Base-by-base conservation (phyloP, 2,888 invertebrate species). In the Brenthis ino region DNA sequence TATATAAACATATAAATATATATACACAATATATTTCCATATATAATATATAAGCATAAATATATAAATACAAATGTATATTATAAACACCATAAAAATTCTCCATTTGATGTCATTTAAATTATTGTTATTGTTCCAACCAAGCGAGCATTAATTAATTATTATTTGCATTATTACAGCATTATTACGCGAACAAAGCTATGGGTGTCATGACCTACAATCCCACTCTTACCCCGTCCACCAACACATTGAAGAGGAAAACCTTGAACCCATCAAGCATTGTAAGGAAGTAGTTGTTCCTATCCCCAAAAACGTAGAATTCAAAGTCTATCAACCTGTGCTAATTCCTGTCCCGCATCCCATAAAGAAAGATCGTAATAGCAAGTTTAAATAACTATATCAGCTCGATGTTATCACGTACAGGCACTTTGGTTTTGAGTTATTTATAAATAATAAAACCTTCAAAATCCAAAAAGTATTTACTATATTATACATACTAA, bases 271-370 rank as follows among this genome's bases (percentile, higher is more conserved):
- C 0, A 94, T 95, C 51, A 95, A 95, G 60, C 94, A 95, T 69
- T 95, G 95, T 80, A 95, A 95, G 80, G 95, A 95, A 79, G 89
- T 95, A 1, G 94, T 95, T 0, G 93, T 96, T 14, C 95, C 96
- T 13, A 86, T 94, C 4, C 94, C 90, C 0, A 94, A 95, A 65
- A 95, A 95, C 68, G 89, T 94, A 43, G 94, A 94, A 70, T 94
- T 95, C 75, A 93, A 94, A 80, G 82, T 94, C 6, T 86, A 94
- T 43, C 94, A 94, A 64, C 94, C 94, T 0, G 78, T 95, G 0
- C 80, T 94, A 0, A 93, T 95, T 0, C 94, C 94, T 0, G 93
- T 94, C 0, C 94, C 94, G 0, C 95, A 95, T 73, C 95, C 95
- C 37, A 37, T 37, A 37, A 6, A 37, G 20, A 37, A 37, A 37